Percentiles rank a stretch among this genome's conserved stretches.
Conservation (phyloP, 1,140 invertebrate species). For the Dreissena rostriformis region DNA sequence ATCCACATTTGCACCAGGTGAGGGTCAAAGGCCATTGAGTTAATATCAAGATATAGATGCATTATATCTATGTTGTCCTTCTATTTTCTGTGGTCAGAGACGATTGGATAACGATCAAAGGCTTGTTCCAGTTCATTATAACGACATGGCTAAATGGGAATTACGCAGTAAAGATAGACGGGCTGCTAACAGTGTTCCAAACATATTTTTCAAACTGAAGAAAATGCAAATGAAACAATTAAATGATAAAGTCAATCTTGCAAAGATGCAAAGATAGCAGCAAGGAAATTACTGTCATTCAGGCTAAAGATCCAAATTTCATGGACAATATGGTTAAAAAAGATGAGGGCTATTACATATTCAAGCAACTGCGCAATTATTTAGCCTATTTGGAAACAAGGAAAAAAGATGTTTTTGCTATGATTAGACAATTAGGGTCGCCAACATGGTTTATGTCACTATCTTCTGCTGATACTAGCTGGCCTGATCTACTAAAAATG, state of each 20-base stretch:
- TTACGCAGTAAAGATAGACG: constrained; percentile 34
- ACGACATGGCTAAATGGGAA: constrained; percentile 53
- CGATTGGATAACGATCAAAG: constrained; percentile 24
- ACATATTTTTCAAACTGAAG: constrained; percentile 52
- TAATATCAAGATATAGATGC: constrained; percentile 41
- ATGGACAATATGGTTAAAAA: constrained; percentile 53
- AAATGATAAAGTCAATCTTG: constrained; percentile 45
- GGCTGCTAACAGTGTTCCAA: constrained; percentile 22
- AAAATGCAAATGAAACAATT: constrained; percentile 55
- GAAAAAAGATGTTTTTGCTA: constrained; percentile 68
- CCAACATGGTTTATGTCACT: constrained; percentile 61
- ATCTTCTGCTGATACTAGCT: constrained; percentile 63
- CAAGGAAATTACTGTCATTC: constrained; percentile 47
- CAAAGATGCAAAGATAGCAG: constrained; percentile 51
- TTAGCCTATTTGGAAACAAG: constrained; percentile 59
- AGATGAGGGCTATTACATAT: constrained; percentile 62
- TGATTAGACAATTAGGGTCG: constrained; percentile 64
- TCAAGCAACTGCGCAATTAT: constrained; percentile 55
- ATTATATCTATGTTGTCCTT: constrained; percentile 36
- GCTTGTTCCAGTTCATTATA: constrained; percentile 45
- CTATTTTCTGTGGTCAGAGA: constrained; percentile 47
- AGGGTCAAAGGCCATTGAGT: constrained; percentile 50
- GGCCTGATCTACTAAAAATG: constrained; percentile 59
- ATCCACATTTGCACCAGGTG: constrained; percentile 51
- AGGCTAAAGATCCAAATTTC: constrained; percentile 23